Evolutionary conservation across 2,797 vertebrate species (phyloP).

Genomic region (Poecilia wingei): DNA sequence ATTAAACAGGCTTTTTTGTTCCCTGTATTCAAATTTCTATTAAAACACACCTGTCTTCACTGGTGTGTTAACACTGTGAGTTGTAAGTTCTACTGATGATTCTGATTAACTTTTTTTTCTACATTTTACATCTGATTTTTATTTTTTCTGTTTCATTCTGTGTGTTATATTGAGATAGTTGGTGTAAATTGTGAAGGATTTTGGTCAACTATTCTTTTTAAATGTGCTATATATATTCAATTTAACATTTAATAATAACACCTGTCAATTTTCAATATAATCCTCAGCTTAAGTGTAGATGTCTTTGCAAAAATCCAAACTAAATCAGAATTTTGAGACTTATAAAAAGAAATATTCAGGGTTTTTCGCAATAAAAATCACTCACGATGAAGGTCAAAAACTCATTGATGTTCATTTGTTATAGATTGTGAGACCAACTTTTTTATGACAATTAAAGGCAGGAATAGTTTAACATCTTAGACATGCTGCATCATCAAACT

Average conservation of each 20-base stretch:
- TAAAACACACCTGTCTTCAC: no score
- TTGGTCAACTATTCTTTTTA: no score
- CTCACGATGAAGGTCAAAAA: not conserved
- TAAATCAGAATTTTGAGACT: not conserved
- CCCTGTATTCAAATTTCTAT: no score
- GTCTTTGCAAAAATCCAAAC: not conserved
- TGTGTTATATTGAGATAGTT: no score
- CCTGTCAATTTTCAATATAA: not conserved
- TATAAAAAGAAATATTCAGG: not conserved
- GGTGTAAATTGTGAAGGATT: no score
- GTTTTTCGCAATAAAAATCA: not conserved
- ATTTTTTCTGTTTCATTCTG: no score
- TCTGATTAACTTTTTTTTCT: no score
- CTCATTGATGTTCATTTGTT: not conserved
- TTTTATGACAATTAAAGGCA: not conserved
- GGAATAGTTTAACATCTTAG: not conserved
- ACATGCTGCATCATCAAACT: not conserved
- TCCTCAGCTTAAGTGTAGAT: not conserved
- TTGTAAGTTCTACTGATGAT: no score
- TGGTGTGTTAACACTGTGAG: no score
- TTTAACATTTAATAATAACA: not conserved
- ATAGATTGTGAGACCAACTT: not conserved
- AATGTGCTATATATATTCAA: no score
- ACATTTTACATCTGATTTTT: no score
- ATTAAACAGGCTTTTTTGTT: no score